Conservation (phyloP, 92 coral and sea anemone species). For the Actinostola sp. region DNA sequence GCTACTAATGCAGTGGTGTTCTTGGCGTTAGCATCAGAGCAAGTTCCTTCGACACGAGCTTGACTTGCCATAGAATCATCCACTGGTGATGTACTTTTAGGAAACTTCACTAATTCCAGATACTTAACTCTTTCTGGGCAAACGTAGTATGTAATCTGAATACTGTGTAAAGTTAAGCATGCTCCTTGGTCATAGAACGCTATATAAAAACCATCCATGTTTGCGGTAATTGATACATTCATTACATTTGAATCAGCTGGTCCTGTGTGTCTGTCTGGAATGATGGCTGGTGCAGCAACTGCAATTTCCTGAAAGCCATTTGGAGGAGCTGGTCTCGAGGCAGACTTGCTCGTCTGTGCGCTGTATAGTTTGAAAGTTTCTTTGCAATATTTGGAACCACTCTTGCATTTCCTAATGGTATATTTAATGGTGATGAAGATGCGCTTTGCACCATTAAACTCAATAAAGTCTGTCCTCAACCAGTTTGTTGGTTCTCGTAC, state of each 20-base stretch:
- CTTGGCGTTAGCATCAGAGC: conserved; percentile 55
- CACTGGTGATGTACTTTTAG: conserved; percentile 63
- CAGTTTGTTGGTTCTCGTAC: conserved; percentile 57
- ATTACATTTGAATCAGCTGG: background rate
- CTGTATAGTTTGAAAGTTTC: conserved; percentile 49
- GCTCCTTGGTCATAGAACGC: conserved; percentile 75
- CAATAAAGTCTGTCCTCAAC: conserved; percentile 60
- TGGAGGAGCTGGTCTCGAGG: conserved; percentile 38
- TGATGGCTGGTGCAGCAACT: conserved; percentile 13
- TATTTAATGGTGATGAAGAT: conserved; percentile 45
- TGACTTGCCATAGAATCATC: conserved; percentile 7
- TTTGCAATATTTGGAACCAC: conserved; percentile 25
- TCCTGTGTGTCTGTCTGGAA: conserved; percentile 2
- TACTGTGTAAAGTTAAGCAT: conserved; percentile 48
- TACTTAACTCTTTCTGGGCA: conserved; percentile 52
- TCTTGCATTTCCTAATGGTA: conserved; percentile 34
- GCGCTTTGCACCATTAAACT: conserved; percentile 48
- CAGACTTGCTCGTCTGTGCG: conserved; percentile 22
- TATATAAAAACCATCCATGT: conserved; percentile 48
- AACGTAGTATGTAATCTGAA: conserved; percentile 58
- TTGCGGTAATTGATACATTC: conserved; percentile 37
- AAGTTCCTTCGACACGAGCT: conserved; percentile 52
- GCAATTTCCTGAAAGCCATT: conserved; percentile 13
- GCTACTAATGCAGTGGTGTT: conserved; percentile 43
- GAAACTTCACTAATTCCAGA: conserved; percentile 44